Percentiles rank a stretch among this genome's conserved stretches.
Evolutionary conservation across 1,140 invertebrate species (phyloP).

Genomic region (Calephelis virginiensis): DNA sequence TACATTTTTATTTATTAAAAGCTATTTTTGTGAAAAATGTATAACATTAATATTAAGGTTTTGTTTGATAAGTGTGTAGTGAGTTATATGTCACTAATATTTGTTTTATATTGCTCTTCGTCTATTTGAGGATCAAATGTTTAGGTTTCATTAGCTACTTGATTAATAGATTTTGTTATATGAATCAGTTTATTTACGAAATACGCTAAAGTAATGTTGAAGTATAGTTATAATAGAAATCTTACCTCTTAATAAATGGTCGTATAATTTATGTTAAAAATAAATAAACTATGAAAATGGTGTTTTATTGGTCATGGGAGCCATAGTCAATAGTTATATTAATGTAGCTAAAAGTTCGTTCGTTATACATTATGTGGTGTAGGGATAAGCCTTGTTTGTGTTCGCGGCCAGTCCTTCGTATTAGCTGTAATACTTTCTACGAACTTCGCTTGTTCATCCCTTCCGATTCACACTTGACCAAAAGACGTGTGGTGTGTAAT

Average conservation of each 20-base stretch:
- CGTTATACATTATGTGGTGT: no score
- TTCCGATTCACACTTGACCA: no score
- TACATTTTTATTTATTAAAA: conserved; percentile 11
- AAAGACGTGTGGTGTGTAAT: no score
- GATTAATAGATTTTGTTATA: no score
- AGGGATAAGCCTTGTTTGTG: no score
- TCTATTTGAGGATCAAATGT: neutral
- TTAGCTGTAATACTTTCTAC: no score
- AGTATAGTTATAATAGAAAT: conserved; percentile 36
- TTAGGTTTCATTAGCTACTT: conserved; percentile 1
- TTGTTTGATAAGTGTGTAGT: conserved; percentile 6
- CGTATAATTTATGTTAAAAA: conserved; percentile 35
- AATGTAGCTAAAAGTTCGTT: no score
- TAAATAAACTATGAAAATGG: conserved; percentile 24
- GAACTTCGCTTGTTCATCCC: no score
- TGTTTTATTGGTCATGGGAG: neutral
- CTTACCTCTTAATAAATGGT: conserved; percentile 38
- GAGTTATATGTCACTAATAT: neutral
- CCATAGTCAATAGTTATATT: no score
- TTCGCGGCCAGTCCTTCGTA: no score
- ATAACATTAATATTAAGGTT: conserved; percentile 7
- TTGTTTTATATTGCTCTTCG: neutral
- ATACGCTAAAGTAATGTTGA: conserved; percentile 29
- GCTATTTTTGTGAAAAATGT: conserved; percentile 13
- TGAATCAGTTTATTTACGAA: conserved; percentile 1